A percentile compares a stretch with the other conserved stretches of the same genome.
These are phyloP conservation scores for Andricus quercusramuli DNA, from an alignment of 2,888 invertebrate genomes.

Conservation along the genomic window DNA sequence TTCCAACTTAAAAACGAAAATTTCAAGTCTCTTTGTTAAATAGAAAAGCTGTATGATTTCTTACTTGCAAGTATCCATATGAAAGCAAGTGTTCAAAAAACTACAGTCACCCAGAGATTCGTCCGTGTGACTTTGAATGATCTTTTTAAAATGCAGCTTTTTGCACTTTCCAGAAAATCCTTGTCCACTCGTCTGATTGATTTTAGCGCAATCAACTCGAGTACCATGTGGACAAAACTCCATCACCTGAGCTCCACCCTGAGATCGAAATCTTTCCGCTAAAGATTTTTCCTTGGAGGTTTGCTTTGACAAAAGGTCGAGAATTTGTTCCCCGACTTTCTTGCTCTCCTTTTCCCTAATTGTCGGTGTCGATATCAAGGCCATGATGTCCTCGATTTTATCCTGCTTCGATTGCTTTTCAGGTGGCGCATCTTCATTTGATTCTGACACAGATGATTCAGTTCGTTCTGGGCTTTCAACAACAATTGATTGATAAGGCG, in stretches of 20 bases:
- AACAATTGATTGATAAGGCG: slow-evolving; percentile 62
- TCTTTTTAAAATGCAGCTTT: slow-evolving; percentile 97
- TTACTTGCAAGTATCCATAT: slow-evolving; percentile 98
- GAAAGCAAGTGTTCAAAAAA: slow-evolving; percentile 98
- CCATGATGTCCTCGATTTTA: slow-evolving; percentile 82
- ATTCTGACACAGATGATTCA: slow-evolving; percentile 67
- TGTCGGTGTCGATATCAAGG: slow-evolving; percentile 93
- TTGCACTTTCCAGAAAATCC: slow-evolving; percentile 85
- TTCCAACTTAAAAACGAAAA: neutral
- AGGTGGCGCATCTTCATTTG: slow-evolving; percentile 64
- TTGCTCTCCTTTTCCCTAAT: slow-evolving; percentile 97
- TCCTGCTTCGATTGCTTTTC: slow-evolving; percentile 73
- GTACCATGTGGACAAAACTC: slow-evolving; percentile 99
- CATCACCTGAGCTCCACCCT: slow-evolving; percentile 95
- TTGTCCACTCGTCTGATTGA: slow-evolving; percentile 67
- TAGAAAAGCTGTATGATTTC: slow-evolving; percentile 43
- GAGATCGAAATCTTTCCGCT: slow-evolving; percentile 97
- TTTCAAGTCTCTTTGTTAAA: neutral
- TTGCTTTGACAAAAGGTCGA: slow-evolving; percentile 95
- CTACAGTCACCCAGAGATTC: slow-evolving; percentile 97
- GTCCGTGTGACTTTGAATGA: slow-evolving; percentile 96
- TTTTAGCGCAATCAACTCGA: slow-evolving; percentile 88
- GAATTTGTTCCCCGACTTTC: slow-evolving; percentile 96
- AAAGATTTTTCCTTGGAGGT: slow-evolving; percentile 97
- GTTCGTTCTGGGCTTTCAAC: slow-evolving; percentile 68